These are phyloP conservation scores for Lacerta bilineata DNA, from an alignment of 2,797 vertebrate species.

Conservation along the genomic window DNA sequence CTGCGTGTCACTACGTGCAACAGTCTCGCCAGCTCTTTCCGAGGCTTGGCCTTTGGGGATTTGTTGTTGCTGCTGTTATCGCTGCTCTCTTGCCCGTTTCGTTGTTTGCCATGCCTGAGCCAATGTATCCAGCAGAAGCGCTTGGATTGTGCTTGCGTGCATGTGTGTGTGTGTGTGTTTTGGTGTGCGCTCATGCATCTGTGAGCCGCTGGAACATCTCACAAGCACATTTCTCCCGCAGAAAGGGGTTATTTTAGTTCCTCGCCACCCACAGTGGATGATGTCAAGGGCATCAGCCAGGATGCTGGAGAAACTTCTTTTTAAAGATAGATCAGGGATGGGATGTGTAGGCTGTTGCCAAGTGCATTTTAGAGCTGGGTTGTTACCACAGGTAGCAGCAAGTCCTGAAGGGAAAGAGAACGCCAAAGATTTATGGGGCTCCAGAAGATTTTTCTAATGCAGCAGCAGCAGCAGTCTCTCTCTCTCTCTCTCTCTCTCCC, in stretches of 20 bases:
- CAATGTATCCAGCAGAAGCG: conserved; percentile 51
- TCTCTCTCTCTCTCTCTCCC: not conserved
- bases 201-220: conserved; percentile 44
- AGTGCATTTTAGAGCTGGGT: conserved; percentile 53
- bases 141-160: conserved; percentile 4
- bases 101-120: conserved; percentile 35
- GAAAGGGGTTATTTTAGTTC: conserved; percentile 63
- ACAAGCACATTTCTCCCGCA: conserved; percentile 39
- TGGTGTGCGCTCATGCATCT: not conserved
- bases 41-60: conserved; percentile 4
- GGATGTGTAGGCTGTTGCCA: conserved; percentile 46
- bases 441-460: conserved; percentile 26
- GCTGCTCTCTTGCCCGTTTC: not conserved
- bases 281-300: conserved; percentile 63
- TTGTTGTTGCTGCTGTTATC: conserved; percentile 8
- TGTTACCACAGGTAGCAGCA: conserved; percentile 70
- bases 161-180: not conserved
- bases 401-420: conserved; percentile 48
- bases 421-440: conserved; percentile 11
- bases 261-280: conserved; percentile 66
- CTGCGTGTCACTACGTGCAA: not conserved
- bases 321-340: conserved; percentile 48
- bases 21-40: not conserved
- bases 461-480: not conserved
- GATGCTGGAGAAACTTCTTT: conserved; percentile 57